Evolutionary conservation across 2,113 vertebrate species (phyloP).

Genomic region (Anser brachyrhynchus): DNA sequence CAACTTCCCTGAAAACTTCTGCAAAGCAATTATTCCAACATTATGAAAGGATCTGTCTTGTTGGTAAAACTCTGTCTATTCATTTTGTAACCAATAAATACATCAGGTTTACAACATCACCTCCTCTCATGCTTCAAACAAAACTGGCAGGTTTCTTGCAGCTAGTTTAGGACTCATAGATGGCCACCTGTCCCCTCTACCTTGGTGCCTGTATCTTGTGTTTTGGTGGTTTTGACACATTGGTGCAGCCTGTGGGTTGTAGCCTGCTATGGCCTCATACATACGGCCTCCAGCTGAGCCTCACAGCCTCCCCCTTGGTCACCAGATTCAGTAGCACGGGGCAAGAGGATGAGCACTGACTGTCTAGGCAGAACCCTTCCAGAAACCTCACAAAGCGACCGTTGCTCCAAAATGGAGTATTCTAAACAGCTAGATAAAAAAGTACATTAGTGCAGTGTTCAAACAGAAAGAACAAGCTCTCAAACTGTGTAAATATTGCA

Average conservation of each 20-base stretch:
- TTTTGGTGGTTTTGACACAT: not conserved
- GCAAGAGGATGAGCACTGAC: not conserved
- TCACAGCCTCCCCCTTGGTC: not conserved
- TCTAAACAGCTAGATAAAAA: not conserved
- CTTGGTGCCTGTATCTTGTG: not conserved
- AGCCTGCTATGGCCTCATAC: not conserved
- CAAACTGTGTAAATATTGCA: not conserved
- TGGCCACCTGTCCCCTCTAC: not conserved
- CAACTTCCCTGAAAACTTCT: conserved; percentile 31
- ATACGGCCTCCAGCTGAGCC: too few relatives aligned
- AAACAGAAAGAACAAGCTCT: not conserved
- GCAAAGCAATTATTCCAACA: not conserved
- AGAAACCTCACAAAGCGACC: not conserved
- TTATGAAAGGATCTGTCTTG: not conserved
- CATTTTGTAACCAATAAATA: not conserved
- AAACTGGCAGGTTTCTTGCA: not conserved
- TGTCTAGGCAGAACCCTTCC: not conserved
- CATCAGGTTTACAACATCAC: not conserved
- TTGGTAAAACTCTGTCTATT: not conserved
- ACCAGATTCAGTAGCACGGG: not conserved
- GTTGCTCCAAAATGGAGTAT: not conserved
- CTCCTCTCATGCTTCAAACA: not conserved
- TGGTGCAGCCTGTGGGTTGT: not conserved
- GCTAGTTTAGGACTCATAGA: not conserved
- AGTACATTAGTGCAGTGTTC: not conserved